These are phyloP conservation scores for Lepidurus arcticus DNA, from an alignment of 1,140 invertebrate species.

Conservation along the genomic window DNA sequence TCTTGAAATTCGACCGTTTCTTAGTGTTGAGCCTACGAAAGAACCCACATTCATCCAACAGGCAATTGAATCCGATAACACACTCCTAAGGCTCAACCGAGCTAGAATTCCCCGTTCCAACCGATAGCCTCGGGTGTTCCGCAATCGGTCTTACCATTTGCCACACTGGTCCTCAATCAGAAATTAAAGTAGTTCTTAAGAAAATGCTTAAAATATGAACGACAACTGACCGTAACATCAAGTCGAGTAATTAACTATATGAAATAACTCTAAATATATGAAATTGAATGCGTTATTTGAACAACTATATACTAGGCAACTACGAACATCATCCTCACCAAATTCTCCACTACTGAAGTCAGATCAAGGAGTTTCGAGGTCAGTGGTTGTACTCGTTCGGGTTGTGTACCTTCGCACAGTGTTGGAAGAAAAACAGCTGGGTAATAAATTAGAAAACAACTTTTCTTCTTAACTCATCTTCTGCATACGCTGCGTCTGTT, in stretches of 20 bases:
- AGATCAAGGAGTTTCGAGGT: neutral
- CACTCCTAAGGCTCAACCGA: neutral
- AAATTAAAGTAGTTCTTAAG: neutral
- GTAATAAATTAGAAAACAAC: neutral
- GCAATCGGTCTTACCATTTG: neutral
- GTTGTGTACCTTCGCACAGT: neutral
- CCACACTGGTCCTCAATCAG: neutral
- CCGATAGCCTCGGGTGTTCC: neutral
- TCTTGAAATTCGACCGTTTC: too few species aligned
- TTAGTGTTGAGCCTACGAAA: neutral
- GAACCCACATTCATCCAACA: neutral
- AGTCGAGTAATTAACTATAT: too few species aligned
- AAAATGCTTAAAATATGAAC: too few species aligned
- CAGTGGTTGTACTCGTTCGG: neutral
- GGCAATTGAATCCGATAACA: neutral
- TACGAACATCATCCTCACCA: neutral
- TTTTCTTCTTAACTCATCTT: too few species aligned
- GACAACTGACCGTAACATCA: too few species aligned
- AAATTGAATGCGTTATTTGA: too few species aligned
- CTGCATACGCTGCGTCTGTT: too few species aligned
- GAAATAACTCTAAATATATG: too few species aligned
- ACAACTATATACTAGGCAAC: neutral
- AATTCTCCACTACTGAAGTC: too few species aligned
- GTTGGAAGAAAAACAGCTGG: neutral
- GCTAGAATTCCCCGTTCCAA: neutral